Conservation (phyloP, 2,113 vertebrate genomes). For the Neolamprologus variostigma region DNA sequence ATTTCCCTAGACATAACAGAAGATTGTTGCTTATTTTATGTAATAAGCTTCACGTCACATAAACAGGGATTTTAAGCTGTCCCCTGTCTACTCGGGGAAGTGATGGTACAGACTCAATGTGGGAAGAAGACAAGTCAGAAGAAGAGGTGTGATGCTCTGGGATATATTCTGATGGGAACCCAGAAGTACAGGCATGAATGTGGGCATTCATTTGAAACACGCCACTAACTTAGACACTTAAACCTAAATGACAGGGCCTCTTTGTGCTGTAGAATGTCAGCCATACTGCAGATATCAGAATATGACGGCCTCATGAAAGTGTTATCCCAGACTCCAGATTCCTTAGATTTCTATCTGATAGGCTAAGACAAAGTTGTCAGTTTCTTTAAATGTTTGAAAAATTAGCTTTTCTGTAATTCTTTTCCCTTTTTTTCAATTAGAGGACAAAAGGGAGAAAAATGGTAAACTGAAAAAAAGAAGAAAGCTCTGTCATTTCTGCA, state of each 20-base stretch:
- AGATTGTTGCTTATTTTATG: neutral
- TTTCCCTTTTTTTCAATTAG: rapidly evolving
- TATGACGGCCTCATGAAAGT: neutral
- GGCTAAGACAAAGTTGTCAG: neutral
- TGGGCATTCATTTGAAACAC: neutral
- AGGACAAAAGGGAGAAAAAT: neutral
- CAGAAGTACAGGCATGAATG: neutral
- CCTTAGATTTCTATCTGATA: neutral
- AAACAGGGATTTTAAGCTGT: neutral
- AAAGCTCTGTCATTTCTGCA: neutral
- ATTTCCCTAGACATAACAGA: neutral
- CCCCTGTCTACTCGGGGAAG: neutral
- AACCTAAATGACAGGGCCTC: neutral
- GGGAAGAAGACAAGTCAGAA: neutral
- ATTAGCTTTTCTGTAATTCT: neutral
- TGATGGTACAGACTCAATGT: neutral
- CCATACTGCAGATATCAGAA: neutral
- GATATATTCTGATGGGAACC: neutral
- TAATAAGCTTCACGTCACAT: neutral
- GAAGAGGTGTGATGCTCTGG: neutral
- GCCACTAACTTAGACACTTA: neutral
- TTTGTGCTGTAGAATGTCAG: neutral
- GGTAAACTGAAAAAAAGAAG: neutral
- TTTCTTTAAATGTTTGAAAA: neutral
- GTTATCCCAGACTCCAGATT: neutral